These are phyloP conservation scores for Medauroidea extradentata DNA, from an alignment of 1,140 invertebrate species.

Conservation along the genomic window DNA sequence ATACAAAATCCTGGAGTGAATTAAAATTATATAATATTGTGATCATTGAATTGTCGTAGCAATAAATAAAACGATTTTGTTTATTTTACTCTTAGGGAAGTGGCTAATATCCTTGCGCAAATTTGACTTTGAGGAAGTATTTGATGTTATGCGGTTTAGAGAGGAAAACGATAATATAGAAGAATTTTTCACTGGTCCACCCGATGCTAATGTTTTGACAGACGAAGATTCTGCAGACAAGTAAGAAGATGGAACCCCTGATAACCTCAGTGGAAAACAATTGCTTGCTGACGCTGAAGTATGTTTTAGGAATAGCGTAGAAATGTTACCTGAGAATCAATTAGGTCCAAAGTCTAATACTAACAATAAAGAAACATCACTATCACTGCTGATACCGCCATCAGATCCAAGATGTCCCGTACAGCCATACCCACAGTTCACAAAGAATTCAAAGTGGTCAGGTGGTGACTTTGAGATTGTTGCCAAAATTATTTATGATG, in stretches of 20 bases:
- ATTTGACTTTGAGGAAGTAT: slow-evolving; percentile 7
- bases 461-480: no score
- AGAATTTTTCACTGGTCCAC: slow-evolving; percentile 25
- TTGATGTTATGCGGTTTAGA: slow-evolving; percentile 22
- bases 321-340: no score
- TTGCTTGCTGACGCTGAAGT: slow-evolving; percentile 11
- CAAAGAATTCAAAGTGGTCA: no score
- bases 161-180: slow-evolving; percentile 28
- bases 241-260: slow-evolving; percentile 13
- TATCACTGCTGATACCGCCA: no score
- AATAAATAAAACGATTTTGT: neutral
- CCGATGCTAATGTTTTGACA: slow-evolving; percentile 20
- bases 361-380: no score
- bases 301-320: neutral
- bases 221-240: slow-evolving; percentile 25
- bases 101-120: neutral
- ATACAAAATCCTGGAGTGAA: no score
- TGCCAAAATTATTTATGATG: no score
- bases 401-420: no score
- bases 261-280: slow-evolving; percentile 20
- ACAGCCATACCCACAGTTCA: no score
- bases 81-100: neutral
- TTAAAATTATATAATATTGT: no score
- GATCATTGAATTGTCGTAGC: neutral
- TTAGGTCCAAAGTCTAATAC: no score